phyloP scores from a whole-genome alignment of 1,140 invertebrate species.

The Uloborus diversus region DNA sequence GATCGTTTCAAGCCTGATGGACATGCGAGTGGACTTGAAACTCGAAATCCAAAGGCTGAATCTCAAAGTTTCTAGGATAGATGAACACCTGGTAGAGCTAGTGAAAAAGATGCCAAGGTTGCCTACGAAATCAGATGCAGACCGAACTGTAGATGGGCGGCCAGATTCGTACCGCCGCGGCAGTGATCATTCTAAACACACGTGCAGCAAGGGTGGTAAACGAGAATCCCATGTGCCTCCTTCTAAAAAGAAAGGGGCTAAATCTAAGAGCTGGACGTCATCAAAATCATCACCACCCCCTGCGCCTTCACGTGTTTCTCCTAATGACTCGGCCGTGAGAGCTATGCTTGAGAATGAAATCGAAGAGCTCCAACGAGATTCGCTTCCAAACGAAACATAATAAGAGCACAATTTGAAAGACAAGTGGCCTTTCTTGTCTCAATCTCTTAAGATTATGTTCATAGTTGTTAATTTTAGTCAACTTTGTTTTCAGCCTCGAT shows the following conservation, averaged over 20 bases:
- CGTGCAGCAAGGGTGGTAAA: constrained; percentile 40
- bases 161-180: constrained; percentile 21
- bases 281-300: constrained; percentile 26
- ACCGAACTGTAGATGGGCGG: constrained; percentile 26
- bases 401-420: constrained; percentile 51
- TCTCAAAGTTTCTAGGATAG: constrained; percentile 81
- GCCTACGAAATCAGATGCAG: constrained; percentile 1
- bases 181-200: constrained; percentile 47
- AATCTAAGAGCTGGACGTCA: constrained; percentile 40
- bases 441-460: constrained; percentile 19
- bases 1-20: constrained; percentile 83
- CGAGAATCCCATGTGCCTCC: constrained; percentile 5
- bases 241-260: constrained; percentile 43
- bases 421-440: constrained; percentile 53
- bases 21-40: constrained; percentile 87
- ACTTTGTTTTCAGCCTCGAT: constrained; percentile 20
- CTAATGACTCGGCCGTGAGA: constrained; percentile 58
- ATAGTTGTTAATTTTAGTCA: constrained; percentile 36
- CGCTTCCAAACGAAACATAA: constrained; percentile 53
- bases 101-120: constrained; percentile 48
- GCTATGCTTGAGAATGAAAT: constrained; percentile 64
- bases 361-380: constrained; percentile 62
- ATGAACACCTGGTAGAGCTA: constrained; percentile 77
- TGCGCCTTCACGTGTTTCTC: constrained; percentile 26
- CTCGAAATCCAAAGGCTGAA: constrained; percentile 85